These are phyloP conservation scores for Caenorhabditis sp. DNA, from an alignment of 2,888 invertebrate species.

Conservation along the genomic window DNA sequence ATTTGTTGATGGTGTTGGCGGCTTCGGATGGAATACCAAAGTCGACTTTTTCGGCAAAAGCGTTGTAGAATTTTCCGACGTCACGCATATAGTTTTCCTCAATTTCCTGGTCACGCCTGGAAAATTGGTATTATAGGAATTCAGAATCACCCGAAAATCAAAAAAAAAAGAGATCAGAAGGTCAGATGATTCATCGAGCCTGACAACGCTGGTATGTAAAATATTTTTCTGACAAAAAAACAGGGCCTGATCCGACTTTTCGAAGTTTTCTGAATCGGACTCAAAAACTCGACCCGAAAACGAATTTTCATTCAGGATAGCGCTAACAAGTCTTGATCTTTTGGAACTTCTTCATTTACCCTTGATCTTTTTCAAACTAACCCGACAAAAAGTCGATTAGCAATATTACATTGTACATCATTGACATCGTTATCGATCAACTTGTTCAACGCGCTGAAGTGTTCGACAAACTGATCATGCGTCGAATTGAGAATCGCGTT, in stretches of 20 bases:
- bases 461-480: conserved; percentile 29
- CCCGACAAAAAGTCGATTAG: conserved; percentile 33
- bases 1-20: conserved; percentile 17
- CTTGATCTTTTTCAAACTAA: too few species aligned
- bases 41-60: conserved; percentile 12
- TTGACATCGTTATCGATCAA: conserved; percentile 19
- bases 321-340: too few species aligned
- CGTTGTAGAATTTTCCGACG: conserved; percentile 22
- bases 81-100: conserved; percentile 15
- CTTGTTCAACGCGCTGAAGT: conserved; percentile 15
- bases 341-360: too few species aligned
- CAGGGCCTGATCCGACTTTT: too few species aligned
- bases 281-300: too few species aligned
- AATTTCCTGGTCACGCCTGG: conserved; percentile 26
- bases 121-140: neutral
- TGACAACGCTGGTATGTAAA: too few species aligned
- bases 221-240: neutral
- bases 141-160: too few species aligned
- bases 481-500: conserved; percentile 15
- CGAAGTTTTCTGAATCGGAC: too few species aligned
- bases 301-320: too few species aligned
- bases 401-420: conserved; percentile 27
- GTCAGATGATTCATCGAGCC: too few species aligned
- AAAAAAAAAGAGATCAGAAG: too few species aligned
- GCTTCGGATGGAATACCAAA: conserved; percentile 15